These are phyloP conservation scores for Zygaena filipendulae DNA, from an alignment of 2,888 invertebrate genomes.

Conservation along the genomic window DNA sequence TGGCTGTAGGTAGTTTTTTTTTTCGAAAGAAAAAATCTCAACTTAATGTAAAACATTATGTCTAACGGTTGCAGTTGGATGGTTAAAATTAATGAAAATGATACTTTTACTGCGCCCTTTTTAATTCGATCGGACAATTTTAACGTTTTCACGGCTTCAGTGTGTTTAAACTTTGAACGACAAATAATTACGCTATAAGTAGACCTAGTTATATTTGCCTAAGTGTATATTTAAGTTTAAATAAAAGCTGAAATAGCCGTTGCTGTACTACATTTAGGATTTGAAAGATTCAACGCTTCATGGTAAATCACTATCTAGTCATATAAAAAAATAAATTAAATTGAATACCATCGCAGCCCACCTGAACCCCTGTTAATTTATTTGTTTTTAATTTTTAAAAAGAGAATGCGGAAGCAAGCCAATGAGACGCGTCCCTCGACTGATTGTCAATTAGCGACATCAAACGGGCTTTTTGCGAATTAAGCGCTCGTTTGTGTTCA, in stretches of 20 bases:
- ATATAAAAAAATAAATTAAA: too few relatives aligned
- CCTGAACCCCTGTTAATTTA: constrained; percentile 50
- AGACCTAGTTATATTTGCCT: too few relatives aligned
- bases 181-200: too few relatives aligned
- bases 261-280: too few relatives aligned
- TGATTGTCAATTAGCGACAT: constrained; percentile 70
- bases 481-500: constrained; percentile 63
- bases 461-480: constrained; percentile 70
- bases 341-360: too few relatives aligned
- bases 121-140: too few relatives aligned
- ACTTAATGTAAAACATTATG: constrained; percentile 29
- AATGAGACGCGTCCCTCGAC: constrained; percentile 63
- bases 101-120: constrained; percentile 27
- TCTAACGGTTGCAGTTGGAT: constrained; percentile 25
- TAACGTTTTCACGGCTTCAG: too few relatives aligned
- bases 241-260: too few relatives aligned
- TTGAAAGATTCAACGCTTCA: too few relatives aligned
- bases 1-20: constrained; percentile 30
- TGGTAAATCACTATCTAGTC: too few relatives aligned
- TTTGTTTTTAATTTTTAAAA: constrained; percentile 67
- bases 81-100: constrained; percentile 27
- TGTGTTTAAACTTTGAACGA: too few relatives aligned
- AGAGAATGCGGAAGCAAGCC: constrained; percentile 55
- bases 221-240: too few relatives aligned
- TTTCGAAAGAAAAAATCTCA: constrained; percentile 28